Base-by-base conservation (phyloP, 2,888 invertebrate genomes). In the Limnephilus auricula region DNA sequence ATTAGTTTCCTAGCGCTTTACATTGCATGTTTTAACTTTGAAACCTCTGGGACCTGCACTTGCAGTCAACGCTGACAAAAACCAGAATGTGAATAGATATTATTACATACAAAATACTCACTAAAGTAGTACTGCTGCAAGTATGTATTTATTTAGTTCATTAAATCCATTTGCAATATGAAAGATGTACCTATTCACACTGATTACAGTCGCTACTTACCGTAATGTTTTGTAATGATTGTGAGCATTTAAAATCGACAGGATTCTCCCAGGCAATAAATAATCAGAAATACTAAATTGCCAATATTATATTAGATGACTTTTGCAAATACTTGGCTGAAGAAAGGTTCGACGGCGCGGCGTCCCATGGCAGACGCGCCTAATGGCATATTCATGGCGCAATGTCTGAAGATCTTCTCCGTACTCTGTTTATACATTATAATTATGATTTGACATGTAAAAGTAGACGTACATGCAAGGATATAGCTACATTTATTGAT, bases 351-450 rank as follows among this genome's bases (percentile, higher is more conserved):
- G 90, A 65, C 4, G 65, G 15, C 83, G n/a, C 4, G 65, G 40
- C 83, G 78, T 78, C 90, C 37, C 90, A 65, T 50, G 25, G 65
- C 84, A 78, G 89, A 78, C 89, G 40, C 91, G 83, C 89, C 89
- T 91, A 89, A 91, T 91, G 91, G 91, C 89, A 89, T 25, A 89
- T 31, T 40, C 50, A 37, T 91, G 88, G 40, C 80, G 89, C 79
- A 80, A 82, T 32, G 25, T 82, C 34, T 65, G n/a, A 18, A 6
- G 2, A 65, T 65, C 25, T 65, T 65, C 25, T 25, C 50, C 18
- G 45, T 3, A 65, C 50, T 65, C 25, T 50, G 65, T 65, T 65
- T 25, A 25, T 25, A 25, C 25, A 65, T 65, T 65, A 25, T 65
- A 65, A 65, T 65, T 65, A 65, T n/a, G 5, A 65, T 65, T 65